phyloP scores from a whole-genome alignment of 2,113 vertebrate species.

The Numenius arquata region DNA sequence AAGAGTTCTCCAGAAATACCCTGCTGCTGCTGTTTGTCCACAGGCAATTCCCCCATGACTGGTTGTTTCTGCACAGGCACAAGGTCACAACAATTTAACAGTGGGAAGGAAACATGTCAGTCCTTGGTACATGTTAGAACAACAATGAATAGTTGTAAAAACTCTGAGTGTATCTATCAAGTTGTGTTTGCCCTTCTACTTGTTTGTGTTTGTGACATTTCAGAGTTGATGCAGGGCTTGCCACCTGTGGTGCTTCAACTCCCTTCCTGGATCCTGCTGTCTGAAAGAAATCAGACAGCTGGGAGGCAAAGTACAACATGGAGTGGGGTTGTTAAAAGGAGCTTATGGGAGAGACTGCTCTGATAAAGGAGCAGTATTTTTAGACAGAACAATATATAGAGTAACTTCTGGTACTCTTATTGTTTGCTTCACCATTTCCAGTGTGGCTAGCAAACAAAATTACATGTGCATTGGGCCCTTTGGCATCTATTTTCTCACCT shows the following conservation, averaged over 20 bases:
- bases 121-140: fast-evolving
- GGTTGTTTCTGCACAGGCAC: neutral
- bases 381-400: neutral
- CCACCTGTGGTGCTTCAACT: neutral
- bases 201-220: neutral
- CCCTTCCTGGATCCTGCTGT: neutral
- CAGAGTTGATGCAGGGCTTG: neutral
- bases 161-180: neutral
- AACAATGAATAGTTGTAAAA: neutral
- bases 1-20: neutral
- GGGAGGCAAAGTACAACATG: fast-evolving
- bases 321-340: neutral
- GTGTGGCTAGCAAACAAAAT: neutral
- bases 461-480: fast-evolving
- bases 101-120: neutral
- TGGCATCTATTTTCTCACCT: neutral
- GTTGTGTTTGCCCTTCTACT: neutral
- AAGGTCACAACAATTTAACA: neutral
- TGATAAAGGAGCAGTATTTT: neutral
- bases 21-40: neutral
- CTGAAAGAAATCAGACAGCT: neutral
- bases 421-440: neutral
- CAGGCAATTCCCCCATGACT: too few species aligned
- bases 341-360: neutral
- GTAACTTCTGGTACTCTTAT: neutral